Evolutionary conservation across 2,888 invertebrate genomes (phyloP).

Genomic region (Drosophila setosimentum): DNA sequence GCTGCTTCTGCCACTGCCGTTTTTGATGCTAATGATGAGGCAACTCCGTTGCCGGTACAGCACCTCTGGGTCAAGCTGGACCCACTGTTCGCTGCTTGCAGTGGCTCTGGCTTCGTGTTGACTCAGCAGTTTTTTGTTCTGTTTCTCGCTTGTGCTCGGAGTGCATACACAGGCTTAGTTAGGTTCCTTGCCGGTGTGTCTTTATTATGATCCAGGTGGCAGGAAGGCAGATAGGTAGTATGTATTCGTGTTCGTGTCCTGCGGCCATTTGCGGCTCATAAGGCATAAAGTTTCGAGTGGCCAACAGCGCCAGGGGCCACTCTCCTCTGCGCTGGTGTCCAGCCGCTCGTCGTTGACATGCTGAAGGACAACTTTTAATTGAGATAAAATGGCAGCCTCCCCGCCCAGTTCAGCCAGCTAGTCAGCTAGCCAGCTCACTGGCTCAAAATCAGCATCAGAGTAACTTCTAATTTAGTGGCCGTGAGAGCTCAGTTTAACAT

Average conservation of each 20-base stretch:
- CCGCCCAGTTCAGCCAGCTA: slow-evolving; percentile 7
- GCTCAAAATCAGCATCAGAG: slow-evolving; percentile 75
- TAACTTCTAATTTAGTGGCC: slow-evolving; percentile 82
- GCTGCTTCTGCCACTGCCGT: background rate
- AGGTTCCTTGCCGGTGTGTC: slow-evolving; percentile 62
- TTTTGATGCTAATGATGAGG: slow-evolving; percentile 72
- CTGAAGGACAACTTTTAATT: slow-evolving; percentile 81
- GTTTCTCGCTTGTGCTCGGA: slow-evolving; percentile 20
- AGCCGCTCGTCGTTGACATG: slow-evolving; percentile 64
- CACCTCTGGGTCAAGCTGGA: slow-evolving; percentile 46
- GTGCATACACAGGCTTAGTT: slow-evolving; percentile 61
- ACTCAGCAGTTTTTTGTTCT: slow-evolving; percentile 64
- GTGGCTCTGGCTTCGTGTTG: slow-evolving; percentile 55
- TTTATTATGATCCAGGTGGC: slow-evolving; percentile 61
- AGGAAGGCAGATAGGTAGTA: slow-evolving; percentile 20
- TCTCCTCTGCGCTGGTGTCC: slow-evolving; percentile 4
- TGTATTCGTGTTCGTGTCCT: slow-evolving; percentile 64
- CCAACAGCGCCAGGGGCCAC: slow-evolving; percentile 54
- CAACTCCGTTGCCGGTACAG: slow-evolving; percentile 34
- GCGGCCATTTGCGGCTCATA: slow-evolving; percentile 79
- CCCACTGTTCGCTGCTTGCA: slow-evolving; percentile 30
- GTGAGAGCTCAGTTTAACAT: slow-evolving; percentile 72
- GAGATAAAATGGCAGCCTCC: slow-evolving; percentile 73
- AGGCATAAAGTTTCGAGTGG: slow-evolving; percentile 81
- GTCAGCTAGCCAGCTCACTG: slow-evolving; percentile 11